Conservation (phyloP, 35 echinoderm and acorn worm genomes). For the Heliocidaris tuberculata region DNA sequence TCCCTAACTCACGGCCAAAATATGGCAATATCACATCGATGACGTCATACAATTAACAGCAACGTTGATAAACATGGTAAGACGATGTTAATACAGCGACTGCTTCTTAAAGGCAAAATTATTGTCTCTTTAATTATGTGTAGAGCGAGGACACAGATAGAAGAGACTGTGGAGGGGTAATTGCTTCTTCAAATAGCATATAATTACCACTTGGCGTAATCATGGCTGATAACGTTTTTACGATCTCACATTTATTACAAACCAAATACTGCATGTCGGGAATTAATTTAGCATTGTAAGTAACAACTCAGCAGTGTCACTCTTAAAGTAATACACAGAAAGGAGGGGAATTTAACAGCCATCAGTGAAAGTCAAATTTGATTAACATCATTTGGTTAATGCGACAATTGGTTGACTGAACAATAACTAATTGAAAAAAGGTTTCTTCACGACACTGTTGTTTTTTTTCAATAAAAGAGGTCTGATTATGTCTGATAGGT, state of each 20-base stretch:
- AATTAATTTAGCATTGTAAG: not conserved
- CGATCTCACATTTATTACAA: not conserved
- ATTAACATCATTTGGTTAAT: not conserved
- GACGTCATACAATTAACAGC: not conserved
- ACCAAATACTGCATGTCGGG: not conserved
- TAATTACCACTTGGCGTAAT: not conserved
- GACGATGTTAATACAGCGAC: not conserved
- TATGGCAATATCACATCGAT: not conserved
- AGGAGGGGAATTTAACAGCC: not conserved
- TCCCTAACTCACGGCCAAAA: not conserved
- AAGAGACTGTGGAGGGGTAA: not conserved
- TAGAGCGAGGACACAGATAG: not conserved
- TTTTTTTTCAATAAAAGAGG: too few species aligned
- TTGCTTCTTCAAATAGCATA: conserved; percentile 10
- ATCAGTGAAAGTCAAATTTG: not conserved
- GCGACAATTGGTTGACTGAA: not conserved
- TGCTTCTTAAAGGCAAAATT: not conserved
- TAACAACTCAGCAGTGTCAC: not conserved
- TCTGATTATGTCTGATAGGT: too few species aligned
- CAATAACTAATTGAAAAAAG: not conserved
- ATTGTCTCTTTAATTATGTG: not conserved
- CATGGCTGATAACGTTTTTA: not conserved
- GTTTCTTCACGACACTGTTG: too few species aligned
- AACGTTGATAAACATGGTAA: not conserved
- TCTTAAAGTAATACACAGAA: not conserved